Percentiles rank a stretch among this genome's conserved stretches.
Conservation (phyloP, 1,140 invertebrate genomes). For the Megathymus violae region DNA sequence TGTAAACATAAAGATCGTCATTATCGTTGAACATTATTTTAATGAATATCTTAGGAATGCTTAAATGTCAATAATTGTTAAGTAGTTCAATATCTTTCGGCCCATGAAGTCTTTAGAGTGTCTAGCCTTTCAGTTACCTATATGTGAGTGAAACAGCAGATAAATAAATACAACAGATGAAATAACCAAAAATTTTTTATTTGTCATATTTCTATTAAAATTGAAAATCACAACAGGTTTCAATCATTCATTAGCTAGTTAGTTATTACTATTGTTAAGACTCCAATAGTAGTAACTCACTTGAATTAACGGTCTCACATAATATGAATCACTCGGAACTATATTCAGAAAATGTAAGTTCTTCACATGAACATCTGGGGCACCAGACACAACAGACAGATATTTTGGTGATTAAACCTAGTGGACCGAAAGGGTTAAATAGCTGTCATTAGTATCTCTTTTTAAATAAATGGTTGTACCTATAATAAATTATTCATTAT, state of each 20-base stretch:
- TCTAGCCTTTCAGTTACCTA: too few species aligned
- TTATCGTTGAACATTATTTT: conserved; percentile 55
- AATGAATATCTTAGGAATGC: conserved; percentile 61
- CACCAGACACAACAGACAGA: neutral
- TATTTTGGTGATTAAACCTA: neutral
- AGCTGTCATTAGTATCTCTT: conserved; percentile 43
- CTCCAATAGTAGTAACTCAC: too few species aligned
- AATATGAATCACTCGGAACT: too few species aligned
- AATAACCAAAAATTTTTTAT: too few species aligned
- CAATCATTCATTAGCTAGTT: too few species aligned
- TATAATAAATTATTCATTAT: conserved; percentile 39
- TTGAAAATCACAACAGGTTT: too few species aligned
- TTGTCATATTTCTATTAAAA: too few species aligned
- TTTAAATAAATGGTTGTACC: conserved; percentile 48
- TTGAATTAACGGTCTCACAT: too few species aligned
- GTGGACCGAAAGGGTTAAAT: neutral
- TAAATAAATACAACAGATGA: conserved; percentile 37
- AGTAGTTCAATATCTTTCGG: conserved; percentile 35
- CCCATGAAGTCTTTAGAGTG: conserved; percentile 7
- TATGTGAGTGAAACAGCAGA: conserved; percentile 1
- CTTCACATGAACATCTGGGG: too few species aligned
- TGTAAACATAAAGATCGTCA: conserved; percentile 55
- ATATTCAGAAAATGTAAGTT: too few species aligned
- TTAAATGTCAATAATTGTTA: conserved; percentile 54
- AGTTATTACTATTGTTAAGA: too few species aligned